These are phyloP conservation scores for Thinocorus orbignyianus DNA, from an alignment of 2,113 vertebrate species.

Conservation along the genomic window DNA sequence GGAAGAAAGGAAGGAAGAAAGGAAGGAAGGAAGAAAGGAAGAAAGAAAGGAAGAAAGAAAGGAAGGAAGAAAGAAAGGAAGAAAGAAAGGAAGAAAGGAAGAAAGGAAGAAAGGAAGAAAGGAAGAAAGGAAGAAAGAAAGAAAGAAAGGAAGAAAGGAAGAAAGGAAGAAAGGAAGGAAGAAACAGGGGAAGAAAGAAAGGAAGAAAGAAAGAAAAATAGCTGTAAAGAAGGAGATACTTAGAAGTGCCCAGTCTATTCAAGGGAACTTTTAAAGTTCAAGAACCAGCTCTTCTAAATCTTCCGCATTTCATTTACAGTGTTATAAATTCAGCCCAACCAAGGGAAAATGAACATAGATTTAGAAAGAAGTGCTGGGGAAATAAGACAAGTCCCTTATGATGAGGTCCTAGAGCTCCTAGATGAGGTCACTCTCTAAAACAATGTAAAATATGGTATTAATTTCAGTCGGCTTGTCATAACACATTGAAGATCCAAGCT, in stretches of 20 bases:
- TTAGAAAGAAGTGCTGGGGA: background rate
- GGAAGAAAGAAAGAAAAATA: too few species aligned
- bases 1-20: too few species aligned
- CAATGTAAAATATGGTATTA: conserved; percentile 40
- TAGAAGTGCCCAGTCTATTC: background rate
- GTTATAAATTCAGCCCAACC: background rate
- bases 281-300: background rate
- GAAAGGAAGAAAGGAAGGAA: too few species aligned
- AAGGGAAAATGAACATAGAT: background rate
- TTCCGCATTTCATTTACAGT: background rate
- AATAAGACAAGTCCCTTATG: conserved; percentile 9
- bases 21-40: too few species aligned
- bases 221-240: conserved; percentile 14
- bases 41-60: too few species aligned
- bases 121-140: too few species aligned
- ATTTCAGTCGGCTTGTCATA: conserved; percentile 7
- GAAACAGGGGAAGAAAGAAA: too few species aligned
- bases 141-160: too few species aligned
- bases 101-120: too few species aligned
- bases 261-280: conserved; percentile 18
- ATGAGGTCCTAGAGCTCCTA: background rate
- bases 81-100: too few species aligned
- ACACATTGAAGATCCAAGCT: conserved; percentile 28
- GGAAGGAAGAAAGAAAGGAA: too few species aligned
- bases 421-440: conserved; percentile 23